phyloP scores from a whole-genome alignment of 1,140 invertebrate genomes.

The Conopomorpha cramerella region DNA sequence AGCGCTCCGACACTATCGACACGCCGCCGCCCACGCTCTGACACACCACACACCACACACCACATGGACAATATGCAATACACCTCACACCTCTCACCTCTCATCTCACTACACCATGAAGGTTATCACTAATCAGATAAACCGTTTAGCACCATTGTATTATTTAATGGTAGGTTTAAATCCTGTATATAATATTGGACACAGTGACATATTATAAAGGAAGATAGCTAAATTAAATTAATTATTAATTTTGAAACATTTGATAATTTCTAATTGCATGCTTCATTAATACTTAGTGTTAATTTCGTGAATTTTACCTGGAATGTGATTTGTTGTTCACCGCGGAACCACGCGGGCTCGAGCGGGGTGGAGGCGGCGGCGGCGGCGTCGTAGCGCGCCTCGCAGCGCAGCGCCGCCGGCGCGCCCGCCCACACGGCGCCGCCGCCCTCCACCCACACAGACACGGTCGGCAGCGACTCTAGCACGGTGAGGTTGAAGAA shows the following conservation, averaged over 20 bases:
- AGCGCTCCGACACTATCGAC: constrained; percentile 40
- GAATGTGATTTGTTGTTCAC: constrained; percentile 21
- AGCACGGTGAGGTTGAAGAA: constrained; percentile 68
- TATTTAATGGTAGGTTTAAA: no score
- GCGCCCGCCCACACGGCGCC: no score
- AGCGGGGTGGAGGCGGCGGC: constrained; percentile 18
- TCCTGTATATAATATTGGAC: no score
- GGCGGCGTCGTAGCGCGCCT: constrained; percentile 23
- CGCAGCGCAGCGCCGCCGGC: constrained; percentile 20
- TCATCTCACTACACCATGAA: neutral
- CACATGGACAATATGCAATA: neutral
- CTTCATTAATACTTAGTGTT: neutral
- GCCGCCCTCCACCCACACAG: constrained; percentile 12
- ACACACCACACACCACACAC: no score
- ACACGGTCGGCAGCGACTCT: constrained; percentile 17
- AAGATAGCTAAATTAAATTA: no score
- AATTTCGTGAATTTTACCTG: constrained; percentile 15
- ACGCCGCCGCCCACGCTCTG: constrained; percentile 34
- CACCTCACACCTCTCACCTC: neutral
- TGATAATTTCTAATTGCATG: neutral
- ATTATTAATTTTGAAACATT: neutral
- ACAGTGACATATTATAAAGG: no score
- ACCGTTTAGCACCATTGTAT: neutral
- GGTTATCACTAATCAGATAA: neutral
- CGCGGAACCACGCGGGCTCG: constrained; percentile 26